Conservation (phyloP, 2,888 invertebrate species). For the Macaria liturata region DNA sequence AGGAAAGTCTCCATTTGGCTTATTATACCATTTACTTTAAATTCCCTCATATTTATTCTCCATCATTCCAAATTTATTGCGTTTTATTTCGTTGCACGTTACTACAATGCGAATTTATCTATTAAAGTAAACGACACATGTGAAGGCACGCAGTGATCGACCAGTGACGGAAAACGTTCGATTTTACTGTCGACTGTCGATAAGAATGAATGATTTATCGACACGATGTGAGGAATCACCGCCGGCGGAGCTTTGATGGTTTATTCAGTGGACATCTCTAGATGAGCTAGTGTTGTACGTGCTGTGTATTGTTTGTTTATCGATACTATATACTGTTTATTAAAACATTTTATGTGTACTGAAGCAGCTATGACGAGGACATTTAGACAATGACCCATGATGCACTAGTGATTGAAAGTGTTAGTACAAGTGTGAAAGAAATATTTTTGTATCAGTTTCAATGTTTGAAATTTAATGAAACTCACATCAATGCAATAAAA, state of each 20-base stretch:
- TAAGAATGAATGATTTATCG: conserved; percentile 26
- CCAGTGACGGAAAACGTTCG: conserved; percentile 9
- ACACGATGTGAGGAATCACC: conserved; percentile 16
- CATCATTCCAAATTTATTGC: no score
- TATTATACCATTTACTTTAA: no score
- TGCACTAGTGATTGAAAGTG: background rate
- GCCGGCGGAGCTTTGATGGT: conserved; percentile 21
- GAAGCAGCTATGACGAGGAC: background rate
- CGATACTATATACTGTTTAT: background rate
- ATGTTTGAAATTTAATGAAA: background rate
- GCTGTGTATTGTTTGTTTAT: background rate
- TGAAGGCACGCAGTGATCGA: background rate
- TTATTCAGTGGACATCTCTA: conserved; percentile 24
- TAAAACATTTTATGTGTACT: background rate
- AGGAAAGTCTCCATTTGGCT: no score
- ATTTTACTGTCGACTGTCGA: conserved; percentile 19
- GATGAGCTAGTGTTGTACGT: conserved; percentile 6
- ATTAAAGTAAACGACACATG: no score
- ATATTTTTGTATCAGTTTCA: background rate
- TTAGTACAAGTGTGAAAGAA: background rate
- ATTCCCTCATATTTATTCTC: no score
- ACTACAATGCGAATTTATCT: no score
- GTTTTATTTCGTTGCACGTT: no score
- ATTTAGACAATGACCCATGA: background rate
- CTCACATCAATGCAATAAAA: no score